These are phyloP conservation scores for Hydropsyche betteni DNA, from an alignment of 2,888 invertebrate genomes.

Conservation along the genomic window DNA sequence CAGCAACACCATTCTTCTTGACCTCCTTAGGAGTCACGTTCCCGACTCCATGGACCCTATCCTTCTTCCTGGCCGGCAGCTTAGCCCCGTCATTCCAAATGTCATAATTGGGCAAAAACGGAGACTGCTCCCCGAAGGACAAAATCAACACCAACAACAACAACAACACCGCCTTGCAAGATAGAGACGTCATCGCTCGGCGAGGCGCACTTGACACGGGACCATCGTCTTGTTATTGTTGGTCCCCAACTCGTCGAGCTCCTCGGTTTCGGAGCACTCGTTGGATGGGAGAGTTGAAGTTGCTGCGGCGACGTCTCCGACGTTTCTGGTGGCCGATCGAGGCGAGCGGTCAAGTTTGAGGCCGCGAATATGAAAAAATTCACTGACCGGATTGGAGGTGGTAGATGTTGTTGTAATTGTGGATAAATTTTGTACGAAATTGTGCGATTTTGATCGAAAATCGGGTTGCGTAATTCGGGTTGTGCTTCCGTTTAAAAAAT, in stretches of 20 bases:
- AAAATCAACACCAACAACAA: neutral
- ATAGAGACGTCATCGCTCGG: neutral
- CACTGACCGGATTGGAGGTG: too few species aligned
- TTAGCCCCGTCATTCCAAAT: slow-evolving; percentile 47
- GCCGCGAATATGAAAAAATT: too few species aligned
- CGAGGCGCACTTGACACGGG: neutral
- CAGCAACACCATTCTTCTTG: neutral
- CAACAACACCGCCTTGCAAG: neutral
- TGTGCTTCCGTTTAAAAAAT: too few species aligned
- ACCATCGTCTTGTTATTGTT: neutral
- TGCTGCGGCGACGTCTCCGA: too few species aligned
- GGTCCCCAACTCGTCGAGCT: neutral
- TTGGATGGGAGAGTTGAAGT: neutral
- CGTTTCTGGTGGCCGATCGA: too few species aligned
- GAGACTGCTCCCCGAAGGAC: neutral
- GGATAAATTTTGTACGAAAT: too few species aligned
- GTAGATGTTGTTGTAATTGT: too few species aligned
- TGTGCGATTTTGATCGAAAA: too few species aligned
- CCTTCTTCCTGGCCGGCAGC: slow-evolving; percentile 15
- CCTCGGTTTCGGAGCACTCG: neutral
- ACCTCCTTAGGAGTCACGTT: neutral
- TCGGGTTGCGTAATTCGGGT: too few species aligned
- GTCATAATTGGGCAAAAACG: slow-evolving; percentile 37
- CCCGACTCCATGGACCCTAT: neutral
- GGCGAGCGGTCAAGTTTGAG: too few species aligned